A percentile compares a stretch with the other conserved stretches of the same genome.
phyloP scores from a whole-genome alignment of 2,113 vertebrate genomes.

The Todiramphus chloris region DNA sequence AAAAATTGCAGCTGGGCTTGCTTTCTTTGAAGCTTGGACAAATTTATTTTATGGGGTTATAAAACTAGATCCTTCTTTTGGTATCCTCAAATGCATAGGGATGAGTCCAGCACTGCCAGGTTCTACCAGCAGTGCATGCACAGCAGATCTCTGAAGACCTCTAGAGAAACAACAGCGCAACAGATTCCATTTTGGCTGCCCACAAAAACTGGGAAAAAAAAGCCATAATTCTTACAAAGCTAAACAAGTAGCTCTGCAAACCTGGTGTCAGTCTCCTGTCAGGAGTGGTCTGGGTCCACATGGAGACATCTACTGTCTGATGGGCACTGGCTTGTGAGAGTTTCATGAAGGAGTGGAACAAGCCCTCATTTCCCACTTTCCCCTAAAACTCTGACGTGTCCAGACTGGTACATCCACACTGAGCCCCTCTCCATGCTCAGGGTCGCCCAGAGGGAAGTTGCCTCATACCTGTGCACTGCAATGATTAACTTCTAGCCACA shows the following conservation, averaged over 20 bases:
- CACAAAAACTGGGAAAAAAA: background rate
- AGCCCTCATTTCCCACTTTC: background rate
- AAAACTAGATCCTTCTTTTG: background rate
- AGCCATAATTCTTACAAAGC: background rate
- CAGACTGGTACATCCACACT: background rate
- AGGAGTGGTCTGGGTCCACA: background rate
- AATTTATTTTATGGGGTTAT: background rate
- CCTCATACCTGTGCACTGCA: background rate
- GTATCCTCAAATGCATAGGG: background rate
- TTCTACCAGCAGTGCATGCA: background rate
- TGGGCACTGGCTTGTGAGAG: background rate
- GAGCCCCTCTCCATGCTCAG: background rate
- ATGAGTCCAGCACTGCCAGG: background rate
- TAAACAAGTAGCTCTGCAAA: background rate
- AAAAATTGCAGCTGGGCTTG: background rate
- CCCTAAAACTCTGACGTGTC: background rate
- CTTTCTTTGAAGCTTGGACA: background rate
- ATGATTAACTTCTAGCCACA: background rate
- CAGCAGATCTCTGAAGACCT: background rate
- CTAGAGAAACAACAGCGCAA: background rate
- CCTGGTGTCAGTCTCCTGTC: background rate
- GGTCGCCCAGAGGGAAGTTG: background rate
- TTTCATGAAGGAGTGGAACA: background rate
- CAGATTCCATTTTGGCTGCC: constrained; percentile 14
- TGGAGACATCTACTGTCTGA: background rate